Conservation (phyloP, 2,888 invertebrate species). For the Microdon myrmicae region DNA sequence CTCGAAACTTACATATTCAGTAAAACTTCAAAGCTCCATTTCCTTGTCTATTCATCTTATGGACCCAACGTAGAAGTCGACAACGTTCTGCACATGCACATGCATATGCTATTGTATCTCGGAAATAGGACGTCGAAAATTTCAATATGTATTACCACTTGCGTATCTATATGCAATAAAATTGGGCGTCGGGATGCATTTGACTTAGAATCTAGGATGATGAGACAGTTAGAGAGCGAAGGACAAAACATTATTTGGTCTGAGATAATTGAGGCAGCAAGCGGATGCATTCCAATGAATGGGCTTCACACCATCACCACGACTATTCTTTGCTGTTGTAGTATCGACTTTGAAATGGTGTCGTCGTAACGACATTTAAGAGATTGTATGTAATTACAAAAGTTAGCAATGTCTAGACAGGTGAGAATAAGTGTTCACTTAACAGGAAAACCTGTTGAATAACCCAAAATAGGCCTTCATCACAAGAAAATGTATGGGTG, state of each 20-base stretch:
- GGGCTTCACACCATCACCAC: too few relatives aligned
- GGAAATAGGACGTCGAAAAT: conserved; percentile 6
- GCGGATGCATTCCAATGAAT: conserved; percentile 30
- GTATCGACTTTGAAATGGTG: conserved; percentile 23
- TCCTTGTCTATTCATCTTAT: conserved; percentile 22
- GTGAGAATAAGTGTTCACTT: conserved; percentile 19
- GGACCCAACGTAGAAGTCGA: conserved; percentile 10
- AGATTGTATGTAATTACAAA: conserved; percentile 25
- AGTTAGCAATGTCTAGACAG: conserved; percentile 22
- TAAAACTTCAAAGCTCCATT: conserved; percentile 31
- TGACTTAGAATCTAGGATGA: conserved; percentile 10
- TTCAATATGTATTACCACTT: background rate
- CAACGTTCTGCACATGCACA: conserved; percentile 9
- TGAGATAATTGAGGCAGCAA: conserved; percentile 26
- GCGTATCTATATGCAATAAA: too few relatives aligned
- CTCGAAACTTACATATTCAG: conserved; percentile 1
- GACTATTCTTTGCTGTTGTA: too few relatives aligned
- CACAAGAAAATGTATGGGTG: too few relatives aligned
- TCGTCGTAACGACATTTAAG: conserved; percentile 22
- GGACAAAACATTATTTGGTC: conserved; percentile 22
- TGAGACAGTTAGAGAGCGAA: background rate
- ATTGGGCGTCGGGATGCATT: conserved; percentile 1
- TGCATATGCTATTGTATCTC: background rate
- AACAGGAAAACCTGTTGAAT: conserved; percentile 22
- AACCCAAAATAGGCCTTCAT: conserved; percentile 8